A percentile compares a stretch with the other conserved stretches of the same genome.
Evolutionary conservation across 2,888 invertebrate species (phyloP).

Genomic region (Disparrhopalites patrizii): DNA sequence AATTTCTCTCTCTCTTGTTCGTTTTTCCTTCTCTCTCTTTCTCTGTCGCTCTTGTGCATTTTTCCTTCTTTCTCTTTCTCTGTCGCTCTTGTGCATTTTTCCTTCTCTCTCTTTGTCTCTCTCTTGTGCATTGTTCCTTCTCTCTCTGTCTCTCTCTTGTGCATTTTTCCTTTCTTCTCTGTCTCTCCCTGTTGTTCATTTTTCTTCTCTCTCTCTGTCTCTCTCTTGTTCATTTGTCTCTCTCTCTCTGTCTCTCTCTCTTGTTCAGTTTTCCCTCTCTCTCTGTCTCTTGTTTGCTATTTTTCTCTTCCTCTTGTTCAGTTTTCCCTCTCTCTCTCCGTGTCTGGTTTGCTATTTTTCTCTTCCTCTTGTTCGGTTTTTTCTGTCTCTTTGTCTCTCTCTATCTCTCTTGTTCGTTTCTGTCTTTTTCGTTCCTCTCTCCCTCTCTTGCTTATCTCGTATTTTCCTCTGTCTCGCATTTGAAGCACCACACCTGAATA

Average conservation of each 20-base stretch:
- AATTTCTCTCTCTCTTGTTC: too few species aligned
- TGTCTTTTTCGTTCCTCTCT: background rate
- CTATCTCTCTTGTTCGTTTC: background rate
- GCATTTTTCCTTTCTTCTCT: constrained; percentile 10
- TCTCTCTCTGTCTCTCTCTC: constrained; percentile 15
- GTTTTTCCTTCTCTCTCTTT: too few species aligned
- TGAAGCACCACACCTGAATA: too few species aligned
- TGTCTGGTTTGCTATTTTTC: too few species aligned
- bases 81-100: too few species aligned
- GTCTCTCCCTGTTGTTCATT: constrained; percentile 16
- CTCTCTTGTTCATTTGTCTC: constrained; percentile 13
- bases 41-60: too few species aligned
- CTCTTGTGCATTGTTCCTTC: background rate
- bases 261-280: background rate
- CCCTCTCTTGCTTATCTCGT: background rate
- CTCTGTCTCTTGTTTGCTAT: background rate
- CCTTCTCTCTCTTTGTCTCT: too few species aligned
- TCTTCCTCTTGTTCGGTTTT: too few species aligned
- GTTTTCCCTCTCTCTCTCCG: background rate
- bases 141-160: too few species aligned
- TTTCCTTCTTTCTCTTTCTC: too few species aligned
- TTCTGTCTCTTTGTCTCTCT: background rate
- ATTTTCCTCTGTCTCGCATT: background rate
- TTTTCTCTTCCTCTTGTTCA: background rate
- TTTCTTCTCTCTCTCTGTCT: constrained; percentile 1